Percentiles rank a stretch among this genome's conserved stretches.
These are phyloP conservation scores for Astur gentilis DNA, from an alignment of 2,113 vertebrate species.

Conservation along the genomic window DNA sequence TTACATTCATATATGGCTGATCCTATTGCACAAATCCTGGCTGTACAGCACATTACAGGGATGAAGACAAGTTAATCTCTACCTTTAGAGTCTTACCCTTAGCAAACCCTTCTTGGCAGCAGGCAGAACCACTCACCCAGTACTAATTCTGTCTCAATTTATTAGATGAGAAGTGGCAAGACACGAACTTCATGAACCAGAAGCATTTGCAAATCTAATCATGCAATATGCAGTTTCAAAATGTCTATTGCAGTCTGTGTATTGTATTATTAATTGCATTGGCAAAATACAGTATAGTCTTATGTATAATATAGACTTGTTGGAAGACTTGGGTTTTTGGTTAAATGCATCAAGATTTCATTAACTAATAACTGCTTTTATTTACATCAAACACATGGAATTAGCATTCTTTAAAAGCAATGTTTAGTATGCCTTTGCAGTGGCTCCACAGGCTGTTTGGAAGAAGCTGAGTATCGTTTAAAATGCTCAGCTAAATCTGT, in stretches of 20 bases:
- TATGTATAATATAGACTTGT: neutral
- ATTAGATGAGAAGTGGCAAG: constrained; percentile 80
- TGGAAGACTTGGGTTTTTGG: neutral
- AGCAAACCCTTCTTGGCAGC: constrained; percentile 94
- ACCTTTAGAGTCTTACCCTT: constrained; percentile 96
- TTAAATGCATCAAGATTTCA: neutral
- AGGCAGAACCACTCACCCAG: constrained; percentile 86
- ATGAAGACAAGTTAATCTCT: constrained; percentile 93
- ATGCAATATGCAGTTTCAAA: neutral
- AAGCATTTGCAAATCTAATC: constrained; percentile 52
- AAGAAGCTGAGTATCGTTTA: neutral
- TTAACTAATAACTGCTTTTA: neutral
- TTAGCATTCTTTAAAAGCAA: neutral
- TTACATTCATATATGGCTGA: constrained; percentile 72
- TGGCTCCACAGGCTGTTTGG: neutral
- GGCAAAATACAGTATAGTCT: neutral
- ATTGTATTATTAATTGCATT: neutral
- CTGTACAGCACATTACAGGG: constrained; percentile 95
- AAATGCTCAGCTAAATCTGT: neutral
- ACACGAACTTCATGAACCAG: constrained; percentile 56
- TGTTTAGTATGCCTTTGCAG: neutral
- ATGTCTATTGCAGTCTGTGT: neutral
- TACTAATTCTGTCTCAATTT: constrained; percentile 92
- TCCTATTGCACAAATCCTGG: constrained; percentile 92
- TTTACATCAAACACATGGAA: neutral